Conservation (phyloP, 2,888 invertebrate species). For the Idaea aversata region DNA sequence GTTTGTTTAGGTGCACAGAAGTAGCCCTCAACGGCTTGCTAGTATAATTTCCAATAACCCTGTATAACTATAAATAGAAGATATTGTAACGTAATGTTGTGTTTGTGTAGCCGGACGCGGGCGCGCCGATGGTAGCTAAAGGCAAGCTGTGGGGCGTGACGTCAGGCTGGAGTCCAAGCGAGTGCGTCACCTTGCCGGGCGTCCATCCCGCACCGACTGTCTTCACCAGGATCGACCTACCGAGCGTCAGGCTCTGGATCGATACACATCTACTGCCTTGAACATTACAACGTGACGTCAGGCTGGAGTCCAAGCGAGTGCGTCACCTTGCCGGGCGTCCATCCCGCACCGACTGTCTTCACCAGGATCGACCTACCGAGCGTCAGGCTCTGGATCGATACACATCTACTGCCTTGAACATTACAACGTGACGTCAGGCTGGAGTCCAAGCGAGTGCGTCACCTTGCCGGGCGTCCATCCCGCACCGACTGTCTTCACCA, state of each 20-base stretch:
- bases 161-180: conserved; percentile 56
- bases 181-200: conserved; percentile 28
- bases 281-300: conserved; percentile 62
- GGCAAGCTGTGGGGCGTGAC: conserved; percentile 68
- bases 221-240: conserved; percentile 51
- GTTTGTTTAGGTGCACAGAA: too few relatives aligned
- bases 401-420: not conserved
- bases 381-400: conserved; percentile 49
- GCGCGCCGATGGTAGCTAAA: conserved; percentile 62
- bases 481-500: conserved; percentile 58
- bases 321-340: not conserved
- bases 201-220: conserved; percentile 44
- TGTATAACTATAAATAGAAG: too few relatives aligned
- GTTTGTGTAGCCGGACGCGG: conserved; percentile 54
- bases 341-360: conserved; percentile 51
- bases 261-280: not conserved
- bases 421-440: conserved; percentile 67
- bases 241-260: conserved; percentile 49
- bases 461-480: not conserved
- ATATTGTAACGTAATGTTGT: not conserved
- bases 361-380: conserved; percentile 46
- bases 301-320: conserved; percentile 54
- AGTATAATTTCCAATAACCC: too few relatives aligned
- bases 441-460: conserved; percentile 45
- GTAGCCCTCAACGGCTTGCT: too few relatives aligned